Evolutionary conservation across 2,888 invertebrate species (phyloP).

Genomic region (Elmis aenea): DNA sequence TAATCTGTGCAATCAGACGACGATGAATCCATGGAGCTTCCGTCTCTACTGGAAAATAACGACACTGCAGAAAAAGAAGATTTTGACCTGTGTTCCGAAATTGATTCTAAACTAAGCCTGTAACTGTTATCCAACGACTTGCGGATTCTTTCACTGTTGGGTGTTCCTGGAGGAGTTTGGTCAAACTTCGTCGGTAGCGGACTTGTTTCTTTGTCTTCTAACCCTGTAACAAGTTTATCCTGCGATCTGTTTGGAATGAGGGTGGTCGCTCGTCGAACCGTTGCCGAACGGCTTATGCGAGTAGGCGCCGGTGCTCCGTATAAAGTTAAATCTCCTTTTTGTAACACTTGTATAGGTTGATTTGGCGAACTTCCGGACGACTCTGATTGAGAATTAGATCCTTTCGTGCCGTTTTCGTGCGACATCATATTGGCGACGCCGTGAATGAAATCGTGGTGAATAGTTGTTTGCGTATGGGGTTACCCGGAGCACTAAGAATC

Average conservation of each 20-base stretch:
- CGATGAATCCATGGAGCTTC: conserved; percentile 37
- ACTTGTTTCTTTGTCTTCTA: conserved; percentile 6
- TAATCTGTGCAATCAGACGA: conserved; percentile 40
- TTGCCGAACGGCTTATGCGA: conserved; percentile 37
- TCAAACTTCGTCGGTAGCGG: conserved; percentile 24
- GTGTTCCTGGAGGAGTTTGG: conserved; percentile 10
- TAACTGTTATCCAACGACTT: conserved; percentile 34
- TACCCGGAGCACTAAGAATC: conserved; percentile 6
- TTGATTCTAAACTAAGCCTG: conserved; percentile 43
- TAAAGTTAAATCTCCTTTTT: conserved; percentile 36
- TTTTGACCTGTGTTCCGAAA: conserved; percentile 43
- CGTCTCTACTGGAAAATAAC: conserved; percentile 29
- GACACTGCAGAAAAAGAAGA: conserved; percentile 36
- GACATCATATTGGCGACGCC: conserved; percentile 17
- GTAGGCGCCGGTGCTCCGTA: conserved; percentile 36
- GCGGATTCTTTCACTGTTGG: conserved; percentile 22
- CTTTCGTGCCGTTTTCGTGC: conserved; percentile 24
- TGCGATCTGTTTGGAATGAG: conserved; percentile 3
- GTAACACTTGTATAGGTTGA: conserved; percentile 32
- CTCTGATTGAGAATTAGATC: conserved; percentile 36
- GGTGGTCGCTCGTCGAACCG: conserved; percentile 35
- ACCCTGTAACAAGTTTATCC: conserved; percentile 2
- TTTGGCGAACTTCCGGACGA: conserved; percentile 38
- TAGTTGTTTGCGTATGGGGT: conserved; percentile 3
- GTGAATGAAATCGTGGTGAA: background rate